Base-by-base conservation (phyloP, 1,140 invertebrate genomes). In the Vanessa atalanta region DNA sequence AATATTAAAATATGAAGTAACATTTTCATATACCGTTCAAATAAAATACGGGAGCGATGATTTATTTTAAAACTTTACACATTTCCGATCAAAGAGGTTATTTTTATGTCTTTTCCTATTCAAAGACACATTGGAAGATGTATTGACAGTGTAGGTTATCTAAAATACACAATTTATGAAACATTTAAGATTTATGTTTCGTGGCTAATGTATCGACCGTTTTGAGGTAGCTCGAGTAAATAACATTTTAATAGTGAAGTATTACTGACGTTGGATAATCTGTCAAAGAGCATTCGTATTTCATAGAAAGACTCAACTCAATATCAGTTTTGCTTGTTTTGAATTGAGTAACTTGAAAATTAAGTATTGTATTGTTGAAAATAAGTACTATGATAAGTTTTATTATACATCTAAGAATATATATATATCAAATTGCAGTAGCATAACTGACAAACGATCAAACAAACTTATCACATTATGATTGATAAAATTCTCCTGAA, bases 1-100 rank as follows among this genome's bases (percentile, higher is more conserved):
- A 51, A 78, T 79, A 81, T 81, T 79, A 79, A 79, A 76, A 79
- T 81, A 65, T 76, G 69, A 79, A 60, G 74, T 66, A 75, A 78
- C 71, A 66, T 80, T 78, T 77, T 80, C 65, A 76, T 80, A 72
- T 60, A 65, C 68, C 57, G 66, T 78, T 78, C 73, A 72, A 78
- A 78, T 75, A 70, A 75, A 70, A 75, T 66, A 57, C 69, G 43
- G 55, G 69, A 68, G 31, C 65, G 74, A 76, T 72, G 37, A 70
- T 75, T 70, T 70, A 57, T 61, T 72, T 74, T 64, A 43, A 66
- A 66, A 67, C 16, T 61, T 65, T 75, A 60, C 70, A 53, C 16
- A 47, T 65, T 65, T n/a, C 50, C 37, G 63, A 72, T 65, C 16
- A 47, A 43, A 61, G 47, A 12, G 31, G 48, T 65, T 63, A 63